Evolutionary conservation across 2,113 vertebrate species (phyloP).

Genomic region (Petromus typicus): DNA sequence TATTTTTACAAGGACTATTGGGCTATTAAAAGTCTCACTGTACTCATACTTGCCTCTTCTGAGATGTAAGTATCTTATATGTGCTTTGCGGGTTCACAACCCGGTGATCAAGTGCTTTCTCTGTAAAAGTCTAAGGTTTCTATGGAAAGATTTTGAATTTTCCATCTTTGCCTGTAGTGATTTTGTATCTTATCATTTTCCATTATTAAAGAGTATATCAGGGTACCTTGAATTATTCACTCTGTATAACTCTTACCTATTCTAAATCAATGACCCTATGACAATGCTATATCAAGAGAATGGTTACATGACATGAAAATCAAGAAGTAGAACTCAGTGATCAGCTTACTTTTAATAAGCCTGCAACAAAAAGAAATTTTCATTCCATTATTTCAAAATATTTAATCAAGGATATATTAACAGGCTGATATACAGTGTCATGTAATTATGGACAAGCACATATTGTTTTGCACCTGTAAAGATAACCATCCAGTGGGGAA

Average conservation of each 20-base stretch:
- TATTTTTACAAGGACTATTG: not conserved
- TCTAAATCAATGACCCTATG: not conserved
- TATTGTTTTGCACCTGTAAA: not conserved
- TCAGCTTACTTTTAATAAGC: not conserved
- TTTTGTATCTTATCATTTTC: not conserved
- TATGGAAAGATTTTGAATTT: not conserved
- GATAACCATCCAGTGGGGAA: not conserved
- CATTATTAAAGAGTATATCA: not conserved
- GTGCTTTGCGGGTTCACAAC: not conserved
- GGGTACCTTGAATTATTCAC: not conserved
- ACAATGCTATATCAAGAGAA: not conserved
- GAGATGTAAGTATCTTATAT: not conserved
- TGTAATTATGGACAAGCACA: not conserved
- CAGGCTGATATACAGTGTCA: not conserved
- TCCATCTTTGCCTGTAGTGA: not conserved
- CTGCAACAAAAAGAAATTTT: not conserved
- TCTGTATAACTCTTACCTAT: not conserved
- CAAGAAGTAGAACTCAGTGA: not conserved
- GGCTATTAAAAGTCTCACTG: not conserved
- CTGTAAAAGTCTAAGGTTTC: not conserved
- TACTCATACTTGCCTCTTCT: not conserved
- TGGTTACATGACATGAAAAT: not conserved
- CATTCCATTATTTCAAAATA: slow-evolving; percentile 3
- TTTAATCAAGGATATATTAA: not conserved
- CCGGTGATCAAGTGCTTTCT: not conserved